Percentiles rank a stretch among this genome's conserved stretches.
phyloP scores from a whole-genome alignment of 2,113 vertebrate species.

The Laterallus jamaicensis region DNA sequence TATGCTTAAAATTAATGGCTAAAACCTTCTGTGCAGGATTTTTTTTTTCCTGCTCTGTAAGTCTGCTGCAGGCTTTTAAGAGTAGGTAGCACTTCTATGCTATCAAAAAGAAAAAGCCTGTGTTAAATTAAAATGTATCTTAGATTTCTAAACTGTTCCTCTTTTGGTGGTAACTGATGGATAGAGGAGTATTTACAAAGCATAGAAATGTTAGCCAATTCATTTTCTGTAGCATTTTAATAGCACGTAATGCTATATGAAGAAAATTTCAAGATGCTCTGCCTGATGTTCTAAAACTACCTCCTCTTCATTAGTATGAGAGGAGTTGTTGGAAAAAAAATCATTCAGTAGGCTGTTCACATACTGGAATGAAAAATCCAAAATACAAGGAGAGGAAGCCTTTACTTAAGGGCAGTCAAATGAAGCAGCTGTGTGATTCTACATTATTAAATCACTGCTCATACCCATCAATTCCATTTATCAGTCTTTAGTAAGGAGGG shows the following conservation, averaged over 20 bases:
- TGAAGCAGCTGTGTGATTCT: slow-evolving; percentile 2
- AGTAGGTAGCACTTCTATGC: not conserved
- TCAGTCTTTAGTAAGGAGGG: not conserved
- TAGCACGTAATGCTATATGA: slow-evolving; percentile 4
- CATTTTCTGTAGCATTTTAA: slow-evolving; percentile 30
- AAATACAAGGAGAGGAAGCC: slow-evolving; percentile 24
- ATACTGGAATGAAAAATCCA: not conserved
- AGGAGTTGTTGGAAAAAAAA: slow-evolving; percentile 27
- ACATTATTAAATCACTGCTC: slow-evolving; percentile 9
- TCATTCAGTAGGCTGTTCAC: not conserved
- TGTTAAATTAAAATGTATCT: not conserved
- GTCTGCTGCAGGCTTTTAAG: not conserved
- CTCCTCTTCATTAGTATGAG: not conserved
- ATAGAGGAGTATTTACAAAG: not conserved
- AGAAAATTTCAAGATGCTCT: slow-evolving; percentile 10
- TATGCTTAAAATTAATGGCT: not conserved
- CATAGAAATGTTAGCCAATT: slow-evolving; percentile 6
- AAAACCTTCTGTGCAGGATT: not conserved
- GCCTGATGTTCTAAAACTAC: slow-evolving; percentile 19
- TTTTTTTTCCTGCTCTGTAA: slow-evolving; percentile 15
- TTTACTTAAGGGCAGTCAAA: slow-evolving; percentile 37
- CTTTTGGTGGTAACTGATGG: not conserved
- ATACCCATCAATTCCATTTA: not conserved
- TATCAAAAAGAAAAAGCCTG: not conserved
- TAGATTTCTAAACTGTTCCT: not conserved